Conservation (phyloP, 2,797 vertebrate genomes). For the Mormyrus hasselquistii region DNA sequence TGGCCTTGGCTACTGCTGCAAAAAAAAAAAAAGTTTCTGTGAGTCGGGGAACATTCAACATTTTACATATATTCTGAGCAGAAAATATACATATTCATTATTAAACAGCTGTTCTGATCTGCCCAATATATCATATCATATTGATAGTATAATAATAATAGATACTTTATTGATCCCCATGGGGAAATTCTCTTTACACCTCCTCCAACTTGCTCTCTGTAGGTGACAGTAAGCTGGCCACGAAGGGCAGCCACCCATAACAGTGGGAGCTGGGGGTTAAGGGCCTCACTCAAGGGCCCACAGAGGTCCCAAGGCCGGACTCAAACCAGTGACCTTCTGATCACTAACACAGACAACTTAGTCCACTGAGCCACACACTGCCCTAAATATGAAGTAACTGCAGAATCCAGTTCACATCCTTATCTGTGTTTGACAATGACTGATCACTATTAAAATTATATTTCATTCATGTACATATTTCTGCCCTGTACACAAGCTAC, state of each 20-base stretch:
- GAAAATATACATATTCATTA: not conserved
- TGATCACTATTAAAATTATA: not conserved
- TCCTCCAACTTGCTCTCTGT: not conserved
- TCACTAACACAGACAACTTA: not conserved
- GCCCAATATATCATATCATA: not conserved
- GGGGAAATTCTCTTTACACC: not conserved
- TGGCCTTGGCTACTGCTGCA: conserved; percentile 48
- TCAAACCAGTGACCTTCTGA: not conserved
- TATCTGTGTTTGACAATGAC: not conserved
- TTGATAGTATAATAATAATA: not conserved
- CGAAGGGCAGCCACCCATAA: not conserved
- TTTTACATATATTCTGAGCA: not conserved
- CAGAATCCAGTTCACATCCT: not conserved
- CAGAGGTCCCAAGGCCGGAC: not conserved
- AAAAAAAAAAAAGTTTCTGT: conserved; percentile 29
- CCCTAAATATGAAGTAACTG: not conserved
- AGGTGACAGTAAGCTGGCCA: not conserved
- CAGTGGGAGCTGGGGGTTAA: not conserved
- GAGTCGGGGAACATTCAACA: not conserved
- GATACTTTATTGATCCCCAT: not conserved
- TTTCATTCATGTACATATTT: not conserved
- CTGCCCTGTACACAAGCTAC: not conserved
- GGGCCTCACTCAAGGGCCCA: not conserved
- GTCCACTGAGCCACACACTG: not conserved
- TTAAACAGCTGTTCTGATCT: not conserved